These are phyloP conservation scores for Trisateles emortualis DNA, from an alignment of 2,888 invertebrate genomes.

Conservation along the genomic window DNA sequence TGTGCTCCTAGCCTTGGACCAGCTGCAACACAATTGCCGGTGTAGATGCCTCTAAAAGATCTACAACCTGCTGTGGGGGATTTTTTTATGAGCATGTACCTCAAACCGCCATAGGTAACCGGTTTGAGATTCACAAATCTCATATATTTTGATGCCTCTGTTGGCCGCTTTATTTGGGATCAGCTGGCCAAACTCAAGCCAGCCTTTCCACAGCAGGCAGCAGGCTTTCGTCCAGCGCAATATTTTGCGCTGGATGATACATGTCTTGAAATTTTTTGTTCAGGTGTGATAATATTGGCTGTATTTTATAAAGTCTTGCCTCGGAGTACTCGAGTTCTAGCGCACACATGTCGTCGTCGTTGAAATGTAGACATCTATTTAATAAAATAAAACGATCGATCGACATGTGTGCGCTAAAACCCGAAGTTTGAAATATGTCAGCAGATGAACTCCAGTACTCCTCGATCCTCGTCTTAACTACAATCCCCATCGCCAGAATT, in stretches of 20 bases:
- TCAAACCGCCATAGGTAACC: slow-evolving; percentile 28
- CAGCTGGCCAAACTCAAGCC: slow-evolving; percentile 29
- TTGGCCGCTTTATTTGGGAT: slow-evolving; percentile 30
- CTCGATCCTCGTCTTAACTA: background rate
- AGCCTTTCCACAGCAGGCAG: slow-evolving; percentile 38
- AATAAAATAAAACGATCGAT: background rate
- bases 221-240: slow-evolving; percentile 36
- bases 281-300: background rate
- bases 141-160: slow-evolving; percentile 34
- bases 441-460: background rate
- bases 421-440: background rate
- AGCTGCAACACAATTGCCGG: too few species aligned
- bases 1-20: too few species aligned
- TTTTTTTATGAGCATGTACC: slow-evolving; percentile 3
- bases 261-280: background rate
- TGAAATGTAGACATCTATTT: slow-evolving; percentile 1
- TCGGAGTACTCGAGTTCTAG: too few species aligned
- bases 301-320: background rate
- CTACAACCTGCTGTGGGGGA: background rate
- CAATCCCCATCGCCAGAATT: background rate
- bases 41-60: background rate
- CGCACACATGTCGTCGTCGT: too few species aligned
- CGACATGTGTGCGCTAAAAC: slow-evolving; percentile 2
- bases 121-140: slow-evolving; percentile 41
- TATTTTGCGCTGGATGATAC: slow-evolving; percentile 19